Conservation (phyloP, 1,140 invertebrate genomes). For the Zaprionus lachaisei region DNA sequence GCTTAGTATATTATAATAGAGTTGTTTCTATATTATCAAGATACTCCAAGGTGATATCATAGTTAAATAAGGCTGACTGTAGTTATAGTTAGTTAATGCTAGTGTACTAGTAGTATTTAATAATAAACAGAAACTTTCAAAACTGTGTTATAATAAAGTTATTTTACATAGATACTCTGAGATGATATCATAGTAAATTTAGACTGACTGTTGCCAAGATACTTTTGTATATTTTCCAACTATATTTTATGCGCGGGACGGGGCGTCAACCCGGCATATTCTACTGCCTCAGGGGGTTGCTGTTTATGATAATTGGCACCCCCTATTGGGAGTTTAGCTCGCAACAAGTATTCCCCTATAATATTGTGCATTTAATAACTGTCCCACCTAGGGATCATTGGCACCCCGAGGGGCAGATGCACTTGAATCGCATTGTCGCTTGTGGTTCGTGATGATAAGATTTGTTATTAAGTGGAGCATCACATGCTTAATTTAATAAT, state of each 20-base stretch:
- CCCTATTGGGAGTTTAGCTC: neutral
- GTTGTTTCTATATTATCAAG: no score
- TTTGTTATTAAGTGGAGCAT: constrained; percentile 32
- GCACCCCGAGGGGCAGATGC: constrained; percentile 1
- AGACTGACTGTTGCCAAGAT: neutral
- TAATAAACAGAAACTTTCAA: no score
- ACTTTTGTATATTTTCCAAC: neutral
- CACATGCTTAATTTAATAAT: constrained; percentile 64
- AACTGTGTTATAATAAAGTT: no score
- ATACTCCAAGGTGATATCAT: no score
- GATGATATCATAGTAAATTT: neutral
- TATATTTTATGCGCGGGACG: neutral
- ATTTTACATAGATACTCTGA: neutral
- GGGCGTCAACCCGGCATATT: constrained; percentile 1
- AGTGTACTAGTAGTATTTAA: no score
- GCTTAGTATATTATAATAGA: no score
- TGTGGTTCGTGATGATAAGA: constrained; percentile 14
- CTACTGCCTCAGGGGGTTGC: neutral
- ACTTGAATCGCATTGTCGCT: constrained; percentile 20
- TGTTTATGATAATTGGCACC: neutral
- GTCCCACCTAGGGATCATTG: neutral
- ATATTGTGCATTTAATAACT: neutral
- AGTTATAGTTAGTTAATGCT: no score
- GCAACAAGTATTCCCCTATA: neutral
- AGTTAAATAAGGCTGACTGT: no score